Evolutionary conservation across 2,888 invertebrate genomes (phyloP), one percentile per base, ranked within the genome.

Genomic region (Drosophila neotestacea): DNA sequence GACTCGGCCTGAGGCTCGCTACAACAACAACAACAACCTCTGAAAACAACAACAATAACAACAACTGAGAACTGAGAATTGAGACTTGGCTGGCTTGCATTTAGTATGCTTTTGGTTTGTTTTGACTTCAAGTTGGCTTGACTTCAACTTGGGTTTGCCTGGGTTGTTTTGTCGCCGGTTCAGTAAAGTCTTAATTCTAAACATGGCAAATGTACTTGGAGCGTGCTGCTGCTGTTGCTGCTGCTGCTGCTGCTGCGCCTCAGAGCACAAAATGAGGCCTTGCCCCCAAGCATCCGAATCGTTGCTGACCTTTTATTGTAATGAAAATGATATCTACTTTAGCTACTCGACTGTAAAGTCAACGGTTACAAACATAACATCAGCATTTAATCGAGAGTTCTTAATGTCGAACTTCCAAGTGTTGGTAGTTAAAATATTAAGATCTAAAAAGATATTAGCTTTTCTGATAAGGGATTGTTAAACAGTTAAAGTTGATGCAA

Each of bases 201-300:
- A 84, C 85, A 84, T 87, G 84, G 89, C 84, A 85, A 83, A 88
- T 86, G 83, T 86, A 77, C 66, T 86, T 83, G 81, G 70, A 89
- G 89, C 89, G 84, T 84, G 84, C 84, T 84, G 77, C 38, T 47
- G 84, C 84, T 77, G 77, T 36, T 51, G 50, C 42, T 42, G 48
- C 46, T 63, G 36, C 36, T 38, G 44, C 46, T 68, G 36, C 36
- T 38, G 73, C 66, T 77, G 50, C 73, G 84, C 74, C 81, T 41
- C 65, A 67, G 48, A 64, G 67, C 65, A 80, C 71, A 69, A 67
- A 81, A 77, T 68, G 68, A 81, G 83, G 66, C 88, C 77, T 87
- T 82, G 82, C 69, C 85, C 87, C 82, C 79, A 58, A 55, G 70
- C 76, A 61, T 52, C 52, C 48, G 62, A 66, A 52, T 70, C 63